Base-by-base conservation (phyloP, 2,888 invertebrate genomes). In the Oscheius sp. region DNA sequence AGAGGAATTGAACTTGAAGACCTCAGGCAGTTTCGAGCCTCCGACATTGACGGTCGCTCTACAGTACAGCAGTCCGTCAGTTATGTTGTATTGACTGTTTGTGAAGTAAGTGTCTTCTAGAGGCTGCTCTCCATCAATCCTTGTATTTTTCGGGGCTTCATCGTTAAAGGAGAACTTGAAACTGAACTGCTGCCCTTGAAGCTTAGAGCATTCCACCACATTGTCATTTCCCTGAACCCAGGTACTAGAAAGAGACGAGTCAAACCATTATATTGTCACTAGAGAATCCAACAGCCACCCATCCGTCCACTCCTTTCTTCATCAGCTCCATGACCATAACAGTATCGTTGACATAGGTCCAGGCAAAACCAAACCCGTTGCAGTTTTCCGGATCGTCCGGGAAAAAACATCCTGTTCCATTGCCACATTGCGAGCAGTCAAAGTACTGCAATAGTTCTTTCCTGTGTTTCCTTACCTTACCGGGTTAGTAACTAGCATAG, bases 341-440 rank as follows among this genome's bases (percentile, higher is more conserved):
- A 3, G 70, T 59, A n/a, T 42, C 13, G 29, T 29, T 55, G 32
- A 59, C 42, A 48, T 63, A 63, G n/a, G 32, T 53, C n/a, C 42
- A 68, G 10, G 68, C 33, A 42, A 68, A 10, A 4, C 68, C 68
- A 9, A n/a, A 55, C 5, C 53, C 55, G n/a, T 35, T 68, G 42
- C 68, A 68, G 2, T 10, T 53, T 29, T 1, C 50, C n/a, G 59
- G 42, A 10, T 55, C 68, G 51, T 37, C 55, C 1, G 80, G 77
- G 50, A 83, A 70, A 62, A 74, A 79, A 55, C 83, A 83, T 57
- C 80, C 78, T 58, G 82, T 83, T 13, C 80, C 65, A 3, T 74
- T 70, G 60, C 76, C 74, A 60, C 83, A 83, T 37, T 75, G 58
- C 5, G 80, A 77, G 32, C 70, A 60, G 60, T 83, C 81, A 62